phyloP scores from a whole-genome alignment of 2,113 vertebrate species.

The Epinephelus moara region DNA sequence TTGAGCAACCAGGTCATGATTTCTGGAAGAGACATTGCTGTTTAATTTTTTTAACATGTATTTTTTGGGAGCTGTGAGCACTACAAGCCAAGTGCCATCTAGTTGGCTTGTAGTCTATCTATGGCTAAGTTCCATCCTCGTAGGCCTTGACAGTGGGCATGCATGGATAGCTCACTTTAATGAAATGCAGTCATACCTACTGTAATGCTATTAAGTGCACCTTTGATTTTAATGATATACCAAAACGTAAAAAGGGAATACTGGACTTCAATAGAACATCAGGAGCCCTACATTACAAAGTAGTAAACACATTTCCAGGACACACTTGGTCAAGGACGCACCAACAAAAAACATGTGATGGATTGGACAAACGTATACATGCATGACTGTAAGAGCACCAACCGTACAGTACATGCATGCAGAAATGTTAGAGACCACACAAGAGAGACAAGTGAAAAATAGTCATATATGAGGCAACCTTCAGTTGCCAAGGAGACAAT shows the following conservation, averaged over 20 bases:
- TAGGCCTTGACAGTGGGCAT: not conserved
- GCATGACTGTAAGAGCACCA: not conserved
- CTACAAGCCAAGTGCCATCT: too few relatives aligned
- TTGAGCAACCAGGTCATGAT: too few relatives aligned
- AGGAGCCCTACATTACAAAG: not conserved
- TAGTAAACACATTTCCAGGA: not conserved
- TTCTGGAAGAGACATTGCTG: too few relatives aligned
- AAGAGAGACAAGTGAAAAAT: slow-evolving; percentile 3
- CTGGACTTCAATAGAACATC: not conserved
- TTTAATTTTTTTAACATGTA: too few relatives aligned
- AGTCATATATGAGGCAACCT: slow-evolving; percentile 1
- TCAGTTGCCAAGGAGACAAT: slow-evolving; percentile 62
- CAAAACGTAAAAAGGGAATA: not conserved
- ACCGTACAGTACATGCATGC: too few relatives aligned
- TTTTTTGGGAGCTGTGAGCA: too few relatives aligned
- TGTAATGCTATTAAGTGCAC: too few relatives aligned
- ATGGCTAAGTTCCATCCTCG: not conserved
- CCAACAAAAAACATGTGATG: not conserved
- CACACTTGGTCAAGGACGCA: too few relatives aligned
- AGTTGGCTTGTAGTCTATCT: too few relatives aligned
- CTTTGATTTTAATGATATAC: not conserved
- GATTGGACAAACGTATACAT: not conserved
- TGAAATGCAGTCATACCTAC: not conserved
- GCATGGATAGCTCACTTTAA: not conserved
- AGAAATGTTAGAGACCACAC: not conserved